Evolutionary conservation across 2,797 vertebrate genomes (phyloP), one percentile per base, ranked within the genome.

Genomic region (Muscicapa comitata): DNA sequence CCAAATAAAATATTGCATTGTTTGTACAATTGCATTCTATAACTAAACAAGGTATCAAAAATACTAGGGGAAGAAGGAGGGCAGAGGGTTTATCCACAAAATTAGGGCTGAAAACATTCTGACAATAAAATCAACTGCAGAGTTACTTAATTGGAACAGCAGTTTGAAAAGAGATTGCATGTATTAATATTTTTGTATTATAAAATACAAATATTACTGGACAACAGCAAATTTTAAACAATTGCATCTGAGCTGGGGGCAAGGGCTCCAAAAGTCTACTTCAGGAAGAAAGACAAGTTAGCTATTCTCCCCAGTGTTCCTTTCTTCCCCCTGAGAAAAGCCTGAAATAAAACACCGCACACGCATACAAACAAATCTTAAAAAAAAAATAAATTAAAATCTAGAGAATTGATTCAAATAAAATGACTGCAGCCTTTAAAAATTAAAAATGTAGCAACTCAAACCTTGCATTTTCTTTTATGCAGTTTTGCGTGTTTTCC

Each of bases 1-100:
- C 37, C 61, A 91, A 84, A 93, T 53, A 80, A 95, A 93, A 59
- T 50, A 25, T 88, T 92, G 8, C 25, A 81, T 89, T 90, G 71
- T 85, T 82, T 61, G 13, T 53, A 76, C 29, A 90, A 71, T 71
- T 42, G 1, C 37, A 37, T 87, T 87, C 17, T 82, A 88, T 55
- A 87, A 45, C 33, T 59, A 90, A 87, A 16, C 53, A 63, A 78
- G 4, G 43, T 62, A 72, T 75, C 57, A 72, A 13, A 81, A 72
- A 63, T 70, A 7, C 12, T 25, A 47, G 25, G 15, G 18, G 23
- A 10, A 81, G 43, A 79, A 81, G 9, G 8, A 85, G 7, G 14
- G 13, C 26, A 67, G 37, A 42, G 17, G 14, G 67, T 85, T 71
- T 31, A 29, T 23, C 33, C 9, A 51, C 20, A n/a, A 11, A 5